Base-by-base conservation (phyloP, 2,888 invertebrate species). In the Pteria penguin region DNA sequence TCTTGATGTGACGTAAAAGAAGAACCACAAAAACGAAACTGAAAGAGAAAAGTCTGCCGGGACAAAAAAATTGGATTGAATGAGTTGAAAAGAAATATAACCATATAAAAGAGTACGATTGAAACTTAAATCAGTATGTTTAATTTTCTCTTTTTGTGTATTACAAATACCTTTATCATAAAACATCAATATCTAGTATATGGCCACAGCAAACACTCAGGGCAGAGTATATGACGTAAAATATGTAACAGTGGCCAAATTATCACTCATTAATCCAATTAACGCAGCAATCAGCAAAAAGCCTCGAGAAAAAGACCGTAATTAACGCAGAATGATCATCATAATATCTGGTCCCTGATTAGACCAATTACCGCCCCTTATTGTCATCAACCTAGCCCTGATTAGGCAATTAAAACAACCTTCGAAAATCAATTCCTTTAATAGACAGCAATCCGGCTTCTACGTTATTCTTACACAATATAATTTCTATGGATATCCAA, bases 181-280 rank as follows among this genome's bases (percentile, higher is more conserved):
- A n/a, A n/a, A n/a, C n/a, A n/a, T n/a, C n/a, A n/a, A n/a, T n/a
- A n/a, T n/a, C n/a, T n/a, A n/a, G n/a, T n/a, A n/a, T n/a, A n/a
- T n/a, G n/a, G n/a, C n/a, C n/a, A n/a, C n/a, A n/a, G n/a, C n/a
- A n/a, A n/a, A n/a, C n/a, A n/a, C n/a, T n/a, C n/a, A n/a, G n/a
- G n/a, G n/a, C n/a, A n/a, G n/a, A n/a, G n/a, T n/a, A n/a, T 14
- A 45, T 45, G 45, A 45, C 45, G 45, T 18, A 45, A 45, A 45
- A 45, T 45, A 45, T 45, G 45, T 45, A 14, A 45, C 45, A 45
- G 8, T 14, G 45, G 11, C 18, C 57, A 57, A 68, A 68, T 68
- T 68, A 68, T 31, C 68, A 33, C 31, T 68, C 68, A 68, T 68
- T 68, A 68, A 68, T 68, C 68, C 45, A 55, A 68, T 68, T 68